A percentile compares a stretch with the other conserved stretches of the same genome.
Evolutionary conservation across 1,140 invertebrate species (phyloP).

Genomic region (Drosophila elegans): DNA sequence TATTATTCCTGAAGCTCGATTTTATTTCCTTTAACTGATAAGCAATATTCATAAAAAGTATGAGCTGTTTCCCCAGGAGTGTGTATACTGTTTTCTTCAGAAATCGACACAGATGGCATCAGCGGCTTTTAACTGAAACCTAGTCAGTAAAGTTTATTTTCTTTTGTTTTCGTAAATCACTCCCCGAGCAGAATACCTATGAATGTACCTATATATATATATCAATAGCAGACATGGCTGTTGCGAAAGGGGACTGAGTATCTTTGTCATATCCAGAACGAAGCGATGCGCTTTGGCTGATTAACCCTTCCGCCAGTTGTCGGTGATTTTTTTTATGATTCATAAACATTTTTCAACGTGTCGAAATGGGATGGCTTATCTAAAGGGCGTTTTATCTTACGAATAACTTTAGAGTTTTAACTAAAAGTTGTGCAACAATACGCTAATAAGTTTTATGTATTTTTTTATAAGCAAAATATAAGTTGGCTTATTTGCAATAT

Average conservation of each 20-base stretch:
- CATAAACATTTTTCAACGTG: neutral
- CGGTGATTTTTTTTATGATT: slow-evolving; percentile 18
- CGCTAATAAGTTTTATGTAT: neutral
- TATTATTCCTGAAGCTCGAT: neutral
- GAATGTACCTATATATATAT: neutral
- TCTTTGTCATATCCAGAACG: slow-evolving; percentile 3
- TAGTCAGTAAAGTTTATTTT: slow-evolving; percentile 21
- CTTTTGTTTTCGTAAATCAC: slow-evolving; percentile 17
- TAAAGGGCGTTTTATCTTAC: neutral
- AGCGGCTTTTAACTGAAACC: neutral
- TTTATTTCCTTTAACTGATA: slow-evolving; percentile 15
- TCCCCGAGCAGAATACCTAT: neutral
- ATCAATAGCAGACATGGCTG: slow-evolving; percentile 14
- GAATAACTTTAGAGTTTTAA: neutral
- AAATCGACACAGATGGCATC: slow-evolving; percentile 10
- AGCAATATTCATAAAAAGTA: slow-evolving; percentile 34
- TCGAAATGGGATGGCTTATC: slow-evolving; percentile 10
- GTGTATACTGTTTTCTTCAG: slow-evolving; percentile 13
- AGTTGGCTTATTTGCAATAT: too few relatives aligned
- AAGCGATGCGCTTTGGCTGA: slow-evolving; percentile 15
- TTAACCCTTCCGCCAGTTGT: neutral
- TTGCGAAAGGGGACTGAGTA: slow-evolving; percentile 1
- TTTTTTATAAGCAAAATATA: neutral
- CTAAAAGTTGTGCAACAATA: neutral
- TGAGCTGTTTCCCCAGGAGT: slow-evolving; percentile 2